Evolutionary conservation across 2,797 vertebrate species (phyloP), one percentile per base, ranked within the genome.

Genomic region (Artibeus lituratus): DNA sequence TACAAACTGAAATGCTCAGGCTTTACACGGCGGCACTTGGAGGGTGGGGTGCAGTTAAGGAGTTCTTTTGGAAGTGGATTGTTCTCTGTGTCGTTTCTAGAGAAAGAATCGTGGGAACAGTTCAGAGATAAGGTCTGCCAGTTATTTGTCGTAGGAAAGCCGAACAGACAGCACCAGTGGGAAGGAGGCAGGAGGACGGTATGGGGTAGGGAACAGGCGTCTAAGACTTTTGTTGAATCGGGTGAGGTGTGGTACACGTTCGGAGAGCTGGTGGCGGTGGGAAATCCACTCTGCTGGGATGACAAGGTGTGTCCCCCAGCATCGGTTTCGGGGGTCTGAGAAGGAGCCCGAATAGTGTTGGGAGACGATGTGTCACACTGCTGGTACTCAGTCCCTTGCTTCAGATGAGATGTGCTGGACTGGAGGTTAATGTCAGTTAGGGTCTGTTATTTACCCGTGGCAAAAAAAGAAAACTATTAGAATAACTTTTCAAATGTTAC

Each of bases 241-340:
- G n/a, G 57, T 49, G 69, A 39, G 7, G 10, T 49, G 55, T 74
- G 6, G 18, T 10, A 10, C 59, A n/a, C 1, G 2, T 69, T 5
- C 55, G 11, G 76, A 70, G 35, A 76, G 62, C 2, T 15, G 1
- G 24, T 32, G 15, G 59, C 4, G 29, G 35, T 16, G 24, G 59
- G 5, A 51, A 35, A 3, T 35, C 15, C 53, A 5, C 42, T 59
- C 22, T 24, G 29, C 18, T 1, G 24, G 37, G 42, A 8, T 7
- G 35, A 6, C 2, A 0, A 9, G 8, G 16, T 24, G 1, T 35
- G 44, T 53, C 47, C 35, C 35, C 32, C 3, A 9, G 5, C 51
- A 7, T 5, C 7, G 22, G 16, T 59, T 9, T 1, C 1, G 1
- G 49, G 11, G n/a, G 5, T 37, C 74, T 19, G 51, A 35, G 37